phyloP scores from a whole-genome alignment of 2,113 vertebrate genomes.

The Zapus hudsonius region DNA sequence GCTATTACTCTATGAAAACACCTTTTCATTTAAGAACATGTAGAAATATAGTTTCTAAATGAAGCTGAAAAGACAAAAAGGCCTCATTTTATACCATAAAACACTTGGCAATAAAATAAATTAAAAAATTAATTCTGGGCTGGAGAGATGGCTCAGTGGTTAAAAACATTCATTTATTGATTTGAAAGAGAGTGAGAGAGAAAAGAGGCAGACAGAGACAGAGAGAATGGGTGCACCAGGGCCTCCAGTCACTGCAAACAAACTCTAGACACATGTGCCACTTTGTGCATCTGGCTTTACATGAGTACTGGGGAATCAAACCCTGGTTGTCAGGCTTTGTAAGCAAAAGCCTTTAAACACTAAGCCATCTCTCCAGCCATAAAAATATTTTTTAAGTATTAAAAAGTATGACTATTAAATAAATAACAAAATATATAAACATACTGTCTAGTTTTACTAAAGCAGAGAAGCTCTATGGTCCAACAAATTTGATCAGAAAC shows the following conservation, averaged over 20 bases:
- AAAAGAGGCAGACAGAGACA: too few relatives aligned
- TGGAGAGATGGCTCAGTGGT: too few relatives aligned
- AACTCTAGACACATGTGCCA: too few relatives aligned
- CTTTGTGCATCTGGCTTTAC: too few relatives aligned
- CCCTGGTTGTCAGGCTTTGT: too few relatives aligned
- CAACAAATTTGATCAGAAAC: neutral
- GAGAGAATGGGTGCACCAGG: too few relatives aligned
- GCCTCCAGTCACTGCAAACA: too few relatives aligned
- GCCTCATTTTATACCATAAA: conserved; percentile 36
- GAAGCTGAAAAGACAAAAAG: conserved; percentile 9
- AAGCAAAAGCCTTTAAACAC: too few relatives aligned
- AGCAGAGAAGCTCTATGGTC: neutral
- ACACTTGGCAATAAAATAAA: neutral
- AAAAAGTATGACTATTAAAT: too few relatives aligned
- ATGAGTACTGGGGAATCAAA: too few relatives aligned
- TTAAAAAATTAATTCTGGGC: neutral
- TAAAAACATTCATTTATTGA: too few relatives aligned
- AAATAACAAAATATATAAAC: neutral
- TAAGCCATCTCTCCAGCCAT: neutral
- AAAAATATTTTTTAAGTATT: neutral
- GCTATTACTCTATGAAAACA: conserved; percentile 10
- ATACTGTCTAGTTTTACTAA: neutral
- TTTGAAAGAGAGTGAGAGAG: too few relatives aligned
- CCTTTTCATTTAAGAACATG: conserved; percentile 24
- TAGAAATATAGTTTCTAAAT: conserved; percentile 13